A percentile compares a stretch with the other conserved stretches of the same genome.
Conservation (phyloP, 2,888 invertebrate species). For the Agrotis exclamationis region DNA sequence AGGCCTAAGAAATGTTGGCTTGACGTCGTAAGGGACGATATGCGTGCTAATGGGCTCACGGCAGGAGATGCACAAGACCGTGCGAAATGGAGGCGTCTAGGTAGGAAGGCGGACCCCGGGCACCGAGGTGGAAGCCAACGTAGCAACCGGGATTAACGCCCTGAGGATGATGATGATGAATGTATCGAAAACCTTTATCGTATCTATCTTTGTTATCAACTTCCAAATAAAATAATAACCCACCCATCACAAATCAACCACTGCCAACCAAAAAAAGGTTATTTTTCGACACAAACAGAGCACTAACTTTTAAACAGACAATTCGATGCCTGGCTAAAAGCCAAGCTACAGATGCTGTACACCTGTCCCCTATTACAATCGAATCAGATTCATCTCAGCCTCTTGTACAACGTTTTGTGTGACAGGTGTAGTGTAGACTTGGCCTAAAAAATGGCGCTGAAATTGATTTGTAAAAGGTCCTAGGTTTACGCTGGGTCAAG, state of each 20-base stretch:
- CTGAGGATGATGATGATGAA: no score
- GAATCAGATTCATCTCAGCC: slow-evolving; percentile 30
- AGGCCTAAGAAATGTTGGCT: no score
- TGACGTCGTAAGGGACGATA: no score
- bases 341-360: slow-evolving; percentile 39
- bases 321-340: slow-evolving; percentile 26
- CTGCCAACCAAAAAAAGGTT: neutral
- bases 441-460: slow-evolving; percentile 20
- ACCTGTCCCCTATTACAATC: slow-evolving; percentile 45
- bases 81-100: no score
- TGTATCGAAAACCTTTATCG: no score
- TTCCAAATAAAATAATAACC: no score
- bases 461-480: slow-evolving; percentile 42
- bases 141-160: no score
- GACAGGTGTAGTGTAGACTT: slow-evolving; percentile 12
- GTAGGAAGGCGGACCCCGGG: no score
- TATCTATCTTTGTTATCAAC: no score
- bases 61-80: no score
- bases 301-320: slow-evolving; percentile 13
- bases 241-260: neutral
- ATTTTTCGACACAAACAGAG: slow-evolving; percentile 13
- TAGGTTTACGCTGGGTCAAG: slow-evolving; percentile 1
- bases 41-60: no score
- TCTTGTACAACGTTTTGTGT: slow-evolving; percentile 21
- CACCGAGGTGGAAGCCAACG: no score